phyloP scores from a whole-genome alignment of 1,140 invertebrate species.

The Cydia fagiglandana region DNA sequence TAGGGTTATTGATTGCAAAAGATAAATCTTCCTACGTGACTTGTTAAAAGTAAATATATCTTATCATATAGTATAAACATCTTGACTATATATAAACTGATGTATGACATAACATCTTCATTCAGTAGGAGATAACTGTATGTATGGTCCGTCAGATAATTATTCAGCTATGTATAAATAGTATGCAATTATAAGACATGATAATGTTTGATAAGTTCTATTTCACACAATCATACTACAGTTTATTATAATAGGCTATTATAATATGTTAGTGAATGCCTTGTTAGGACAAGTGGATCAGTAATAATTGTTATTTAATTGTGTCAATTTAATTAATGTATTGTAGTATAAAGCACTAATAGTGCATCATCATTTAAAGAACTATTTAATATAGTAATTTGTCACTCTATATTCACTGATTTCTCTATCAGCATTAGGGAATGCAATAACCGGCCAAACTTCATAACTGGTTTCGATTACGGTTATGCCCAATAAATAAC shows the following conservation, averaged over 20 bases:
- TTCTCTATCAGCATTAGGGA: no score
- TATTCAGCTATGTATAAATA: not conserved
- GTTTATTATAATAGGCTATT: not conserved
- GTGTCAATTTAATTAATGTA: not conserved
- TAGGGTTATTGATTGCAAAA: not conserved
- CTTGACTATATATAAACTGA: not conserved
- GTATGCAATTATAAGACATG: not conserved
- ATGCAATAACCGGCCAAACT: no score
- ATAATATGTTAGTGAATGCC: not conserved
- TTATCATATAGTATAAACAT: not conserved
- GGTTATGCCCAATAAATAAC: no score
- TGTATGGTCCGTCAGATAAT: not conserved
- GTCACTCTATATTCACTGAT: no score
- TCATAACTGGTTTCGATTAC: no score
- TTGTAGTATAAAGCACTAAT: no score
- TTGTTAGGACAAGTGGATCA: not conserved
- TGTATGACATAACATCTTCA: not conserved
- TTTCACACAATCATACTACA: not conserved
- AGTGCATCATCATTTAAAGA: no score
- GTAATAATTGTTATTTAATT: conserved; percentile 16
- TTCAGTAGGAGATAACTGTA: not conserved
- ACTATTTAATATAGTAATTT: no score
- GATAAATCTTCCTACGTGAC: not conserved
- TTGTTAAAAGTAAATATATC: not conserved
- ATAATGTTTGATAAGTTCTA: not conserved